Evolutionary conservation across 2,113 vertebrate genomes (phyloP).

Genomic region (Podiceps cristatus): DNA sequence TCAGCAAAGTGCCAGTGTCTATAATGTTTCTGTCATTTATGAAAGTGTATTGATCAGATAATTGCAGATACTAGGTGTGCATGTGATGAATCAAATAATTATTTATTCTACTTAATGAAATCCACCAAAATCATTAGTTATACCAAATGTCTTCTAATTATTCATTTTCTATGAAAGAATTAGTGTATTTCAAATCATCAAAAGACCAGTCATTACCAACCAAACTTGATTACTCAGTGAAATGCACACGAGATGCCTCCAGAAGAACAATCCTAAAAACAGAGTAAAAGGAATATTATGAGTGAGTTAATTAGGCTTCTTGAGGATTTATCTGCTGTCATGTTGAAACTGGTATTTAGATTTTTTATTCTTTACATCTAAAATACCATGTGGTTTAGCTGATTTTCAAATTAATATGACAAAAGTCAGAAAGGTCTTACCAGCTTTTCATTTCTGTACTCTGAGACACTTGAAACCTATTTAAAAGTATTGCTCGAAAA

Average conservation of each 20-base stretch:
- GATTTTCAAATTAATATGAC: neutral
- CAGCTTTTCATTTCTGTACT: neutral
- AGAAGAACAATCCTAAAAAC: neutral
- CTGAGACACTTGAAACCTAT: neutral
- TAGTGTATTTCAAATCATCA: neutral
- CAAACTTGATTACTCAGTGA: neutral
- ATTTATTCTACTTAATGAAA: slow-evolving; percentile 1
- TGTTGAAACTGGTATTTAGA: neutral
- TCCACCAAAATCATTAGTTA: neutral
- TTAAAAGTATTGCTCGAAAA: neutral
- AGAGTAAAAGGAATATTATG: neutral
- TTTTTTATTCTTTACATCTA: neutral
- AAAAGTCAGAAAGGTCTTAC: neutral
- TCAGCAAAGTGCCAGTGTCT: neutral
- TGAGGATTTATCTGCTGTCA: neutral
- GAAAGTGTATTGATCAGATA: neutral
- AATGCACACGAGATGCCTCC: neutral
- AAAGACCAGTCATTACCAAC: neutral
- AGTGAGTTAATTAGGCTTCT: neutral
- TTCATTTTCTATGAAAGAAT: neutral
- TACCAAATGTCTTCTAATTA: neutral
- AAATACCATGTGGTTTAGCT: neutral
- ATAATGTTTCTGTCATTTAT: neutral
- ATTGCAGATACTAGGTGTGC: neutral
- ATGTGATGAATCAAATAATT: neutral